Percentiles rank a stretch among this genome's conserved stretches.
Evolutionary conservation across 2,113 vertebrate species (phyloP).

Genomic region (Ammodytes marinus): DNA sequence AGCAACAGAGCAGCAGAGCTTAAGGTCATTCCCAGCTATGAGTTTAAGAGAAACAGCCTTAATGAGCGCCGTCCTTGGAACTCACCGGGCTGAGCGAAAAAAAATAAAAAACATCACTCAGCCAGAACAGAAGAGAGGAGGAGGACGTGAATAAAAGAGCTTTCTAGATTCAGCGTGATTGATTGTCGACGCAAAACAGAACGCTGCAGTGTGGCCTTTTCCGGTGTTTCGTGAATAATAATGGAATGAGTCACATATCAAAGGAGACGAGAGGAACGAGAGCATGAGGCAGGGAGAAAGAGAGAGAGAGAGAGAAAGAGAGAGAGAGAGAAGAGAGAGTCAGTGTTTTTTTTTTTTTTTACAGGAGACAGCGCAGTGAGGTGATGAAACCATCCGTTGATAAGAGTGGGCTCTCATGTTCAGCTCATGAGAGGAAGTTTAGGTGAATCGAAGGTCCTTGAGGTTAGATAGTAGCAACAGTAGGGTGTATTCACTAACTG

Average conservation of each 20-base stretch:
- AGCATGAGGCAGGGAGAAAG: neutral
- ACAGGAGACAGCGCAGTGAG: slow-evolving; percentile 40
- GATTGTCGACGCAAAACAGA: slow-evolving; percentile 57
- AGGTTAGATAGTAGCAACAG: slow-evolving; percentile 50
- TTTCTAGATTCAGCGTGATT: slow-evolving; percentile 53
- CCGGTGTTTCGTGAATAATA: slow-evolving; percentile 59
- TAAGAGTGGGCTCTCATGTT: slow-evolving; percentile 33
- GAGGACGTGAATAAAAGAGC: slow-evolving; percentile 48
- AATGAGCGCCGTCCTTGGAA: slow-evolving; percentile 70
- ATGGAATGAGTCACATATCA: slow-evolving; percentile 59
- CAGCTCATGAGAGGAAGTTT: slow-evolving; percentile 32
- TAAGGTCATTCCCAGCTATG: slow-evolving; percentile 64
- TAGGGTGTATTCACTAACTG: slow-evolving; percentile 39
- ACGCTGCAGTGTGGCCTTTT: slow-evolving; percentile 34
- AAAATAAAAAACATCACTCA: slow-evolving; percentile 52
- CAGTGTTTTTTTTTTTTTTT: slow-evolving; percentile 23
- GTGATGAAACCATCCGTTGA: slow-evolving; percentile 53
- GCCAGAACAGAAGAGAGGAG: slow-evolving; percentile 37
- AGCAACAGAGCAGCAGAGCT: slow-evolving; percentile 48
- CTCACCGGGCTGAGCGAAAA: slow-evolving; percentile 41
- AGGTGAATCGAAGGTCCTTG: slow-evolving; percentile 58
- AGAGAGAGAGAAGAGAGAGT: neutral
- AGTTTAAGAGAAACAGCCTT: slow-evolving; percentile 62
- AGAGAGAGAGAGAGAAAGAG: neutral
- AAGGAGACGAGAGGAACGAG: slow-evolving; percentile 19